A percentile compares a stretch with the other conserved stretches of the same genome.
Evolutionary conservation across 2,113 vertebrate species (phyloP).

Genomic region (Misgurnus mizolepis): DNA sequence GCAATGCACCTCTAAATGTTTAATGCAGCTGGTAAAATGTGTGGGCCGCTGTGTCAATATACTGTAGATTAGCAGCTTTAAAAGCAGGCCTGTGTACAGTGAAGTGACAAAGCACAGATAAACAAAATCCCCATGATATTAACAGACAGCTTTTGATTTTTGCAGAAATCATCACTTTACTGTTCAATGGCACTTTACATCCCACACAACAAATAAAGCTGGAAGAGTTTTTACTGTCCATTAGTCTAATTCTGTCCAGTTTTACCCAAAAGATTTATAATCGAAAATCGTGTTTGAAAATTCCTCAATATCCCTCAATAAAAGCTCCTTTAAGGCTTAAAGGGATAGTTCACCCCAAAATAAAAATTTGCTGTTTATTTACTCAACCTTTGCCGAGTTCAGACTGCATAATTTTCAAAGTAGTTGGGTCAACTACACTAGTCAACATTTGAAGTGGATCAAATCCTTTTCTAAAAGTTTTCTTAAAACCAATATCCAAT

Average conservation of each 20-base stretch:
- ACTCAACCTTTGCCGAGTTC: too few relatives aligned
- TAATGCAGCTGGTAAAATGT: constrained; percentile 11
- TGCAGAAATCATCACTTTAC: neutral
- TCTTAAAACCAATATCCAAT: too few relatives aligned
- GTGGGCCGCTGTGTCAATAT: constrained; percentile 32
- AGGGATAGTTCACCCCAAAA: neutral
- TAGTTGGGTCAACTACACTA: too few relatives aligned
- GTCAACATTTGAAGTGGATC: too few relatives aligned
- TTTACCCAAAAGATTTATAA: neutral
- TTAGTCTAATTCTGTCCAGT: neutral
- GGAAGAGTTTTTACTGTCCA: neutral
- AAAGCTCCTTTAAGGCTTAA: neutral
- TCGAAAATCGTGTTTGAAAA: neutral
- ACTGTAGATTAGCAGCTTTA: constrained; percentile 22
- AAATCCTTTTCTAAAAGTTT: too few relatives aligned
- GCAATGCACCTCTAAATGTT: constrained; percentile 22
- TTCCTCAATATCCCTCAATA: neutral
- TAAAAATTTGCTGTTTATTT: too few relatives aligned
- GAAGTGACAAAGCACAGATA: neutral
- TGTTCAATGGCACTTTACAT: neutral
- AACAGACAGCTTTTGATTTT: constrained; percentile 10
- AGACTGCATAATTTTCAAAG: too few relatives aligned
- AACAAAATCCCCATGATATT: neutral
- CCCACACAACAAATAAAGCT: neutral
- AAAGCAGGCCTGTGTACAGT: neutral